phyloP scores from a whole-genome alignment of 2,113 vertebrate species.

The Laticauda laticaudata region DNA sequence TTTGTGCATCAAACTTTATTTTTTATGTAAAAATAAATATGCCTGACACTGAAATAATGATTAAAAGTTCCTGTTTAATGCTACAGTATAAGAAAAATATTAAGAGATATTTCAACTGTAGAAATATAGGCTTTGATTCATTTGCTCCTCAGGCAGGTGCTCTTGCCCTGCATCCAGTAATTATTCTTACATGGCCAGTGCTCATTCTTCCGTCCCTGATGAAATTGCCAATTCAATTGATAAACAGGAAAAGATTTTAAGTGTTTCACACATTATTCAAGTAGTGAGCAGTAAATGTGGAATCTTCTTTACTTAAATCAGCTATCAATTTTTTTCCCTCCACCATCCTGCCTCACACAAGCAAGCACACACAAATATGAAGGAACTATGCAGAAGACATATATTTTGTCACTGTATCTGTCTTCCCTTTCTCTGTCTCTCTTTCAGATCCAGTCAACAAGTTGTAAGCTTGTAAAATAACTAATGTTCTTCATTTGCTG shows the following conservation, averaged over 20 bases:
- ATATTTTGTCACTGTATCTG: slow-evolving; percentile 63
- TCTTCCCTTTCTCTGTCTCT: slow-evolving; percentile 53
- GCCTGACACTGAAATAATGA: slow-evolving; percentile 4
- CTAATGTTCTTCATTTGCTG: slow-evolving; percentile 82
- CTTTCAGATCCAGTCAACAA: slow-evolving; percentile 71
- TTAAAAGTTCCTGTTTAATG: slow-evolving; percentile 12
- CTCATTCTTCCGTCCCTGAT: background rate
- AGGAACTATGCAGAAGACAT: slow-evolving; percentile 65
- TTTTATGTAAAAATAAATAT: background rate
- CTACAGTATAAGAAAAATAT: slow-evolving; percentile 6
- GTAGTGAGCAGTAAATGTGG: slow-evolving; percentile 16
- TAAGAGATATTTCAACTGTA: slow-evolving; percentile 18
- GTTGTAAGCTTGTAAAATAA: slow-evolving; percentile 71
- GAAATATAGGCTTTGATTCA: background rate
- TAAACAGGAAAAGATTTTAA: background rate
- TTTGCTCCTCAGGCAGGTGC: background rate
- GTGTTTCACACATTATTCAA: slow-evolving; percentile 30
- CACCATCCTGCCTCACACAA: slow-evolving; percentile 68
- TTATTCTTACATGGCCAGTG: slow-evolving; percentile 3
- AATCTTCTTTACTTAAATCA: slow-evolving; percentile 53
- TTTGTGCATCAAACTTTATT: background rate
- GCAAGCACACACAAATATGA: slow-evolving; percentile 54
- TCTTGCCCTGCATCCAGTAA: background rate
- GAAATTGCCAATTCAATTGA: slow-evolving; percentile 4
- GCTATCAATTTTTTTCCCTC: slow-evolving; percentile 71